phyloP scores from a whole-genome alignment of 2,888 invertebrate genomes.

The Trachelus tabidus region DNA sequence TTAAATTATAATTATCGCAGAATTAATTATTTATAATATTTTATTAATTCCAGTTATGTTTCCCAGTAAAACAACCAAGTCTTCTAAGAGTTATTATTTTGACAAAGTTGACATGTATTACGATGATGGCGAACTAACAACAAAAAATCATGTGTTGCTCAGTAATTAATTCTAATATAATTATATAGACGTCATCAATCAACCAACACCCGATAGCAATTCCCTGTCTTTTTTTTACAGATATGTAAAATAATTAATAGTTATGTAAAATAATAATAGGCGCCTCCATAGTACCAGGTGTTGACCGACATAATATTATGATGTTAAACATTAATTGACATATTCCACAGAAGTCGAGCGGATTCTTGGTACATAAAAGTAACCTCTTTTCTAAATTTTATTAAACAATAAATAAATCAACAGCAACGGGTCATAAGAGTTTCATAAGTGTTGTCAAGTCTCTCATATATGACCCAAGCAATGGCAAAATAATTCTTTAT shows the following conservation, averaged over 20 bases:
- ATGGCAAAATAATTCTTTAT: constrained; percentile 43
- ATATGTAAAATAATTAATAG: background rate
- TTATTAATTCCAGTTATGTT: background rate
- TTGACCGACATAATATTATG: background rate
- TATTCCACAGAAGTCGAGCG: background rate
- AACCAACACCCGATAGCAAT: background rate
- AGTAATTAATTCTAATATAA: background rate
- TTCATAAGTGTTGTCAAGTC: constrained; percentile 10
- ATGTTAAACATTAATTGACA: too few species aligned
- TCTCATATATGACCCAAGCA: constrained; percentile 13
- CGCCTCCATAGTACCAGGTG: background rate
- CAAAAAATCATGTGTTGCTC: background rate
- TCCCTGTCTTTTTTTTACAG: background rate
- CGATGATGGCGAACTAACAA: background rate
- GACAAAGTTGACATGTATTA: background rate
- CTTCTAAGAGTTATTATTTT: background rate
- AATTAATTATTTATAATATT: background rate
- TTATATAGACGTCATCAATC: background rate
- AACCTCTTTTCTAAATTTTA: background rate
- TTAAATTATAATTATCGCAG: too few species aligned
- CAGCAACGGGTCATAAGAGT: background rate
- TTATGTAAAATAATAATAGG: background rate
- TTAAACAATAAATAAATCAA: background rate
- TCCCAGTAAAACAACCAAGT: background rate
- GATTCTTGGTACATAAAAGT: background rate